A percentile compares a stretch with the other conserved stretches of the same genome.
Evolutionary conservation across 2,888 invertebrate species (phyloP).

Genomic region (Copidosoma aretas): DNA sequence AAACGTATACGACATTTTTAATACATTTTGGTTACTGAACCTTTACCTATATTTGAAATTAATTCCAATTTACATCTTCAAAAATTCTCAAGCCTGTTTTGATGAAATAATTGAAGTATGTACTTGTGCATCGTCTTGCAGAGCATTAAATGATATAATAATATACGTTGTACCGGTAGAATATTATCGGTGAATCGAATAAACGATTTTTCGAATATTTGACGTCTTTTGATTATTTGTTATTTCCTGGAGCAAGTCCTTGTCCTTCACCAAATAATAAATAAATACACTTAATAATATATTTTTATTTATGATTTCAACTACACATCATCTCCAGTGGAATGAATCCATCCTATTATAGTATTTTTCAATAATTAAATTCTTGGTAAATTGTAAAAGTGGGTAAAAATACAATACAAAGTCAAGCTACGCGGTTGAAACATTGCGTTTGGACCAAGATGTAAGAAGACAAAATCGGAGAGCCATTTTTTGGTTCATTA

Average conservation of each 20-base stretch:
- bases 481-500: too few relatives aligned
- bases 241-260: too few relatives aligned
- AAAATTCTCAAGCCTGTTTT: background rate
- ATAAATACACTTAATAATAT: conserved; percentile 32
- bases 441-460: conserved; percentile 27
- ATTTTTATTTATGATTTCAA: conserved; percentile 20
- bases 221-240: conserved; percentile 18
- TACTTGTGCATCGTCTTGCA: conserved; percentile 31
- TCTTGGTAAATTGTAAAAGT: conserved; percentile 29
- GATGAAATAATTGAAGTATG: conserved; percentile 5
- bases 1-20: conserved; percentile 21
- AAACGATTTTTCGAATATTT: conserved; percentile 33
- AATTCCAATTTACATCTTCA: conserved; percentile 13
- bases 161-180: conserved; percentile 24
- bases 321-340: background rate
- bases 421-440: conserved; percentile 28
- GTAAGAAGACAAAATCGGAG: conserved; percentile 20
- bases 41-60: conserved; percentile 25
- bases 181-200: conserved; percentile 28
- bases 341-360: background rate
- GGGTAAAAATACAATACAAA: background rate
- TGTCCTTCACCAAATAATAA: conserved; percentile 11
- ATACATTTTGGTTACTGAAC: conserved; percentile 27
- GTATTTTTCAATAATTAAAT: conserved; percentile 19
- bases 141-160: conserved; percentile 22